Evolutionary conservation across 2,113 vertebrate species (phyloP).

Genomic region (Brienomyrus longianalis): DNA sequence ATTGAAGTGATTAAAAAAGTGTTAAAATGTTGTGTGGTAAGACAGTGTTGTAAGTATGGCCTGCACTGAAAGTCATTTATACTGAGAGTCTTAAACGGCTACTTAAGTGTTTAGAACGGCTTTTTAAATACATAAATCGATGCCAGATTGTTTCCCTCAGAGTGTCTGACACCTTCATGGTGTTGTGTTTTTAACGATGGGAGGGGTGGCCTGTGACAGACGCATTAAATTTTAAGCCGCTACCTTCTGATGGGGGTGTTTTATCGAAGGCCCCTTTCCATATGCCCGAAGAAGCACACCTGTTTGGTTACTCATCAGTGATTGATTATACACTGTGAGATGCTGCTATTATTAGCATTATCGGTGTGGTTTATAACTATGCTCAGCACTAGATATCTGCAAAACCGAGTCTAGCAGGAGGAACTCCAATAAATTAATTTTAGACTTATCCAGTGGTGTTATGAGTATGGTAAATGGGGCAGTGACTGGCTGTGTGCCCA

Average conservation of each 20-base stretch:
- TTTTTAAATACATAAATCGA: not conserved
- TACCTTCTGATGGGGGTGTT: not conserved
- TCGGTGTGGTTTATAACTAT: not conserved
- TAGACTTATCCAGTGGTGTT: not conserved
- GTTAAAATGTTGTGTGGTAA: not conserved
- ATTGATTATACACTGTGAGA: not conserved
- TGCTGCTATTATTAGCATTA: not conserved
- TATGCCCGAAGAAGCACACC: not conserved
- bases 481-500: not conserved
- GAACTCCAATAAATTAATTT: not conserved
- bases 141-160: not conserved
- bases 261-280: not conserved
- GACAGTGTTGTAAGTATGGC: not conserved
- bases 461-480: not conserved
- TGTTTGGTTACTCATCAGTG: not conserved
- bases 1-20: not conserved
- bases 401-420: not conserved
- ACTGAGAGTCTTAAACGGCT: not conserved
- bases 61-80: not conserved
- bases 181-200: not conserved
- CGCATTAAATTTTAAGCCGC: not conserved
- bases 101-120: not conserved
- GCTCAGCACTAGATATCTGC: not conserved
- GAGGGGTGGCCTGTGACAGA: not conserved
- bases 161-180: not conserved